These are phyloP conservation scores for Trichogramma evanescens DNA, from an alignment of 2,888 invertebrate species.

Conservation along the genomic window DNA sequence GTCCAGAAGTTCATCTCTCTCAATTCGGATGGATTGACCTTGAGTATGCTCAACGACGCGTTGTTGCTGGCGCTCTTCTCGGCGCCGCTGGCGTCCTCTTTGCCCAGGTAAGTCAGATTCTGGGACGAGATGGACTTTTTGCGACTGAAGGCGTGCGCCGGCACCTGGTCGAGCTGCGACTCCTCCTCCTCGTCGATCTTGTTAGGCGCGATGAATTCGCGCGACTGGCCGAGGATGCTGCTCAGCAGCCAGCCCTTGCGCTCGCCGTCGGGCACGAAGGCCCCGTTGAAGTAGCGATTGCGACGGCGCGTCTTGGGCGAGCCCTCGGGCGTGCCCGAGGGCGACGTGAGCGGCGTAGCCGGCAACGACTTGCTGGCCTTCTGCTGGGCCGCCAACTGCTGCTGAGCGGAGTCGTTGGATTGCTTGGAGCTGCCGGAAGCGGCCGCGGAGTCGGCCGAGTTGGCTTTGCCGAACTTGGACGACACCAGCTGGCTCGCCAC, in stretches of 20 bases:
- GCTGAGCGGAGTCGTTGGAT: not conserved
- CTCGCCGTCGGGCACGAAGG: conserved; percentile 42
- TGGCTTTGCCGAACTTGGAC: conserved; percentile 29
- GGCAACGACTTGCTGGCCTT: conserved; percentile 65
- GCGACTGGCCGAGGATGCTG: conserved; percentile 60
- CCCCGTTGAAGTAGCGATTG: conserved; percentile 59
- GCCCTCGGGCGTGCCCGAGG: conserved; percentile 53
- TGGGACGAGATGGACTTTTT: conserved; percentile 45
- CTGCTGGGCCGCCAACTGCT: conserved; percentile 31
- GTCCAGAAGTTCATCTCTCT: conserved; percentile 83
- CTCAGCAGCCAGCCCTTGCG: conserved; percentile 59
- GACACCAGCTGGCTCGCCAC: conserved; percentile 48
- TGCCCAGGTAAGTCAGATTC: conserved; percentile 40
- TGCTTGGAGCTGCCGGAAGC: not conserved
- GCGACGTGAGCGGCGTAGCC: conserved; percentile 61
- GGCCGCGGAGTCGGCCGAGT: conserved; percentile 19
- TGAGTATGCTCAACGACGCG: conserved; percentile 33
- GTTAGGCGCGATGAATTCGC: conserved; percentile 52
- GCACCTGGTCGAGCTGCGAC: conserved; percentile 25
- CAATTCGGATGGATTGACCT: conserved; percentile 63
- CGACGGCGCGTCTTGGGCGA: conserved; percentile 54
- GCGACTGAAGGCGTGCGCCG: conserved; percentile 40
- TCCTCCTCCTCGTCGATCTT: conserved; percentile 57
- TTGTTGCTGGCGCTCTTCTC: conserved; percentile 24
- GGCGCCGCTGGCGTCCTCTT: conserved; percentile 34